A percentile compares a stretch with the other conserved stretches of the same genome.
phyloP scores from a whole-genome alignment of 2,888 invertebrate species.

The Sarcophaga caerulescens region DNA sequence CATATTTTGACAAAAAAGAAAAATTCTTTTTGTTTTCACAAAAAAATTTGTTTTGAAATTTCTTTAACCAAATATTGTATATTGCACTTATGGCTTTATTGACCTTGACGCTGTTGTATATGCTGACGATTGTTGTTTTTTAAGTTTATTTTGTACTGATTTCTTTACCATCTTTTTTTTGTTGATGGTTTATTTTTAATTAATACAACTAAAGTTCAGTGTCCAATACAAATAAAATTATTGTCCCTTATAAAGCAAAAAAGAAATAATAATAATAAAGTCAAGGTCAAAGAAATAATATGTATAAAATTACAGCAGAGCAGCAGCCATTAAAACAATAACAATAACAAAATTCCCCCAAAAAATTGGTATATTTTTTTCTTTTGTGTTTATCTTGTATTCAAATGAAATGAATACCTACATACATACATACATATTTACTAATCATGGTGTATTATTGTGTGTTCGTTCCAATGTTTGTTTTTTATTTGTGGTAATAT shows the following conservation, averaged over 20 bases:
- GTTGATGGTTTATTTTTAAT: too few relatives aligned
- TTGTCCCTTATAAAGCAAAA: neutral
- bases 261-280: constrained; percentile 16
- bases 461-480: neutral
- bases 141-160: too few relatives aligned
- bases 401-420: neutral
- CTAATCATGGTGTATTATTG: neutral
- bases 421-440: neutral
- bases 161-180: too few relatives aligned
- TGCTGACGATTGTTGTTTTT: too few relatives aligned
- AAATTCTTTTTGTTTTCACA: too few relatives aligned
- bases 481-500: neutral
- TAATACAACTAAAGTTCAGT: too few relatives aligned
- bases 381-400: too few relatives aligned
- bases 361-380: neutral
- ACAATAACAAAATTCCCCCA: neutral
- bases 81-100: too few relatives aligned
- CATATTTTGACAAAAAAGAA: too few relatives aligned
- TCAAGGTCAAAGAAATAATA: constrained; percentile 35
- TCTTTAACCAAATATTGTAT: too few relatives aligned
- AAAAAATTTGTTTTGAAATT: too few relatives aligned
- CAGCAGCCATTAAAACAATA: neutral
- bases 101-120: too few relatives aligned
- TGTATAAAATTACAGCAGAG: neutral
- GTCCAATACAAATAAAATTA: neutral